Evolutionary conservation across 2,113 vertebrate genomes (phyloP).

Genomic region (Mobula birostris): DNA sequence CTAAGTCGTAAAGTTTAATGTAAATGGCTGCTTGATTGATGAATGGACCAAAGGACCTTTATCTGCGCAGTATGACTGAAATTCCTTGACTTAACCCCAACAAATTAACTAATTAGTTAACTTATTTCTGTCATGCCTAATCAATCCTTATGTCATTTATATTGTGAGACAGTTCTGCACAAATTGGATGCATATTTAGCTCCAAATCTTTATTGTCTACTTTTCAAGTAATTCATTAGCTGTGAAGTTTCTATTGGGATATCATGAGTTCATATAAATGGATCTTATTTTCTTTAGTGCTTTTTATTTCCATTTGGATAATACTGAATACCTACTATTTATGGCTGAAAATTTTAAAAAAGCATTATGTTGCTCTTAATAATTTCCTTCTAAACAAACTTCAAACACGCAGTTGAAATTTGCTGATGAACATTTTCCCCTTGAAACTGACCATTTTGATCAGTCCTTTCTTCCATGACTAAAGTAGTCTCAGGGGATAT

Average conservation of each 20-base stretch:
- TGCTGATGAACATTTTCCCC: background rate
- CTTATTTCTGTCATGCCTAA: background rate
- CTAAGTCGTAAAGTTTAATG: too few species aligned
- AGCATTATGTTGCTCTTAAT: conserved; percentile 7
- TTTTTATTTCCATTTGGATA: background rate
- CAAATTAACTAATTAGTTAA: background rate
- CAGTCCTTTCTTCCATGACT: background rate
- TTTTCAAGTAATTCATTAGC: background rate
- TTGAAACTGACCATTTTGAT: conserved; percentile 7
- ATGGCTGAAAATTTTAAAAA: background rate
- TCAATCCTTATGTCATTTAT: background rate
- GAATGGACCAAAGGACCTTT: too few species aligned
- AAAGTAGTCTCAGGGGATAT: background rate
- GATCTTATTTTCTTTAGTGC: background rate
- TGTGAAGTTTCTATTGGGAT: background rate
- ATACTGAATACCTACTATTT: background rate
- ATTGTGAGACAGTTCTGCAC: background rate
- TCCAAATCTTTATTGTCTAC: background rate
- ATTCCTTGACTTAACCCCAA: background rate
- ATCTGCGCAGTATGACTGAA: too few species aligned
- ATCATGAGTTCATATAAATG: background rate
- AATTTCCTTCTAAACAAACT: background rate
- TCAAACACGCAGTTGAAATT: background rate
- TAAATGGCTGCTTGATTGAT: too few species aligned
- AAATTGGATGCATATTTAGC: background rate